Evolutionary conservation across 2,888 invertebrate genomes (phyloP).

Genomic region (Sphecodes monilicornis): DNA sequence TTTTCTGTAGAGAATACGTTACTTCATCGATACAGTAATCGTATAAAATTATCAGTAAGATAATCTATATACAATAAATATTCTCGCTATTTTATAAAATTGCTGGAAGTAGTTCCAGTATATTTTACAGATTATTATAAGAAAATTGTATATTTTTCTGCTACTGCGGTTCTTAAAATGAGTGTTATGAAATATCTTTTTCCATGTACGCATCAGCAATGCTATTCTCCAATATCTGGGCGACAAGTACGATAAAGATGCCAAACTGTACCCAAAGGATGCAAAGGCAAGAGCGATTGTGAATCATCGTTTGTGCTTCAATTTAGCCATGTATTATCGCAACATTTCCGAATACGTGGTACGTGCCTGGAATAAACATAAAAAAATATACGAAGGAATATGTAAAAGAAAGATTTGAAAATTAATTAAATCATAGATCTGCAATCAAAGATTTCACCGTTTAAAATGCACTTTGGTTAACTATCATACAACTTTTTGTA

Average conservation of each 20-base stretch:
- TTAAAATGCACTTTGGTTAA: too few species aligned
- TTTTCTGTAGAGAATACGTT: not conserved
- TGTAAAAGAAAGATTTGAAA: too few species aligned
- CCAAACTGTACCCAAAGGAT: constrained; percentile 90
- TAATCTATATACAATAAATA: not conserved
- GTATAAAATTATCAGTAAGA: not conserved
- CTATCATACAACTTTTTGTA: too few species aligned
- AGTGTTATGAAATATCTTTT: not conserved
- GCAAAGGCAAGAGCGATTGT: constrained; percentile 89
- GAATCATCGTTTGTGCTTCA: constrained; percentile 92
- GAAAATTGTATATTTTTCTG: not conserved
- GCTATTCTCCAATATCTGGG: constrained; percentile 90
- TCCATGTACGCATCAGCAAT: constrained; percentile 82
- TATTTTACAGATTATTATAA: too few species aligned
- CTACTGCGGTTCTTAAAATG: too few species aligned
- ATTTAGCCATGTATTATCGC: constrained; percentile 90
- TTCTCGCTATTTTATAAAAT: not conserved
- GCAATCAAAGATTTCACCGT: not conserved
- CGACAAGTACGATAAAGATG: constrained; percentile 89
- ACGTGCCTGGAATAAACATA: constrained; percentile 76
- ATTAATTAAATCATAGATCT: too few species aligned
- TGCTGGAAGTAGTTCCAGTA: not conserved
- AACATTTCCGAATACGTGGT: constrained; percentile 89
- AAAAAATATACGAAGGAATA: too few species aligned
- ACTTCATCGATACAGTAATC: not conserved